Conservation (phyloP, 2,113 vertebrate species). For the Eurystomus gularis region DNA sequence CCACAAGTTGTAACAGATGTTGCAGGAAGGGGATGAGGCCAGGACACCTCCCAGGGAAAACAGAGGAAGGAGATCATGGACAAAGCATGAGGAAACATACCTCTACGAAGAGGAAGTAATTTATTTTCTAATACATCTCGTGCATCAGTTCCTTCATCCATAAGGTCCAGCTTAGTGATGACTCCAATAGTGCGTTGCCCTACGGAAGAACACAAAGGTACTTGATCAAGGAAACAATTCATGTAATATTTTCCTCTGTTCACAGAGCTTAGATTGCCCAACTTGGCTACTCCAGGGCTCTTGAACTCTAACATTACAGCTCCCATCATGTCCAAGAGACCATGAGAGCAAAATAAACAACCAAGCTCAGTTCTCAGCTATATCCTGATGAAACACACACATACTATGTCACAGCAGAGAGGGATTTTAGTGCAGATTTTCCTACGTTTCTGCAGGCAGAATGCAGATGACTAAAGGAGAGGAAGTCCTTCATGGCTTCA, state of each 20-base stretch:
- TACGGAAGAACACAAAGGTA: constrained; percentile 13
- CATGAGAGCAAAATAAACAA: neutral
- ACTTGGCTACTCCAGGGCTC: neutral
- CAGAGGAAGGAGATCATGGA: neutral
- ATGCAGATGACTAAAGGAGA: neutral
- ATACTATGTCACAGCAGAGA: neutral
- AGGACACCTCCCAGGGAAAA: neutral
- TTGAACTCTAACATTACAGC: neutral
- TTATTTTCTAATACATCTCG: constrained; percentile 97
- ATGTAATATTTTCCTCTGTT: neutral
- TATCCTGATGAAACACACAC: neutral
- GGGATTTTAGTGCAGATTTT: neutral
- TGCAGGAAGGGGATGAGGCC: neutral
- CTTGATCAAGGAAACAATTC: neutral
- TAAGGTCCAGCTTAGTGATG: constrained; percentile 97
- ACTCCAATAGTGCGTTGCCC: constrained; percentile 96
- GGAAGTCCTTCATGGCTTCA: neutral
- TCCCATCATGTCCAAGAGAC: neutral
- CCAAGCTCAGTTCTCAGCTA: neutral
- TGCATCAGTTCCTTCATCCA: constrained; percentile 98
- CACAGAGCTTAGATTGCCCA: neutral
- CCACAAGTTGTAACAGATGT: neutral
- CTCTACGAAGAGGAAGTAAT: constrained; percentile 92
- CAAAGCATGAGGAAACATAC: constrained; percentile 57
- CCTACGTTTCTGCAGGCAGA: neutral